phyloP scores from a whole-genome alignment of 2,113 vertebrate genomes.

The Lepidothrix coronata region DNA sequence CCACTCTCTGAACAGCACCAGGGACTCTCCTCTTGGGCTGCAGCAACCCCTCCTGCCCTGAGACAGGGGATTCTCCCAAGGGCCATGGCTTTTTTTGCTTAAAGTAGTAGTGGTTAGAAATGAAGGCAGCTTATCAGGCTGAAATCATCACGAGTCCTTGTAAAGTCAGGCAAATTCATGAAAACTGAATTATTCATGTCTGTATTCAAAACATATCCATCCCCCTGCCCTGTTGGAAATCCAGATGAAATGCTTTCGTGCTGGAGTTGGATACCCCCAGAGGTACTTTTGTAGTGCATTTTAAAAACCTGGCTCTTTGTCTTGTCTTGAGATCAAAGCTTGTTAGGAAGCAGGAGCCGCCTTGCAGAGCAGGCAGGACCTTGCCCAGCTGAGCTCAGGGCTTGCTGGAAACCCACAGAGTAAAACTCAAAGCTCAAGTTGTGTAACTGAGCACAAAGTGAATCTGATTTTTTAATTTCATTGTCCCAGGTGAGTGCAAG shows the following conservation, averaged over 20 bases:
- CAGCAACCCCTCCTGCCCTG: not conserved
- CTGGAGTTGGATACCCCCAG: not conserved
- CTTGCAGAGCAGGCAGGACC: not conserved
- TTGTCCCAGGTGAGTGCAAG: not conserved
- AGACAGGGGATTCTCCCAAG: not conserved
- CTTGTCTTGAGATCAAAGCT: slow-evolving; percentile 5
- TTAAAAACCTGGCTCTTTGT: not conserved
- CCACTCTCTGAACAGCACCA: accelerated
- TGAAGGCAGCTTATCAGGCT: not conserved
- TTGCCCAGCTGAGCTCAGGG: not conserved
- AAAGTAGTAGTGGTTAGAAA: not conserved
- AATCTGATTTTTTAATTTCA: not conserved
- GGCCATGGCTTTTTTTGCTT: not conserved
- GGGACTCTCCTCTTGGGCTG: not conserved
- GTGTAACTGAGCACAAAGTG: not conserved
- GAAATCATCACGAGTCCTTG: not conserved
- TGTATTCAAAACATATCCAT: not conserved
- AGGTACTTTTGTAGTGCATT: not conserved
- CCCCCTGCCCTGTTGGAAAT: not conserved
- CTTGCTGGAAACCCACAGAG: not conserved
- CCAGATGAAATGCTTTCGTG: not conserved
- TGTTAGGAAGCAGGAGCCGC: not conserved
- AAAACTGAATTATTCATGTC: slow-evolving; percentile 10
- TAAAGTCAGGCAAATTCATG: not conserved
- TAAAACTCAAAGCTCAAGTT: not conserved